Conservation (phyloP, 1,140 invertebrate species). For the Limonius californicus region DNA sequence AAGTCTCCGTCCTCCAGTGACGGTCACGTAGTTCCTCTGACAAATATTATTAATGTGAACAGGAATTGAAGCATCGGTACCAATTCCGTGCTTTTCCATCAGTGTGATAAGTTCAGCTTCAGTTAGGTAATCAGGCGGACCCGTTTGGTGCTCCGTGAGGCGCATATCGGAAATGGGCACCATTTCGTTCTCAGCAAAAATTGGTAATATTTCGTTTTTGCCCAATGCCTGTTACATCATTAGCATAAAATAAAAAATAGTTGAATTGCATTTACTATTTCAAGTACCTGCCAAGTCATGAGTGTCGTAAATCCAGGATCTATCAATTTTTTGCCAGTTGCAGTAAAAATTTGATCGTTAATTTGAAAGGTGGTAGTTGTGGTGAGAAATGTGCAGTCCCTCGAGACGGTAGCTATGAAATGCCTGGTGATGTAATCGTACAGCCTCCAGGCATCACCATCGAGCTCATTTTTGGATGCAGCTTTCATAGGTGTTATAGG, state of each 20-base stretch:
- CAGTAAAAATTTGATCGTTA: slow-evolving; percentile 81
- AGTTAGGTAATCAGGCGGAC: slow-evolving; percentile 95
- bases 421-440: slow-evolving; percentile 97
- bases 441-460: slow-evolving; percentile 85
- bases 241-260: background rate
- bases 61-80: slow-evolving; percentile 98
- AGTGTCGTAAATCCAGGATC: slow-evolving; percentile 92
- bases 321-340: slow-evolving; percentile 78
- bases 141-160: slow-evolving; percentile 85
- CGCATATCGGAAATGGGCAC: slow-evolving; percentile 76
- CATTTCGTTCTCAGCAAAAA: slow-evolving; percentile 67
- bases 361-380: slow-evolving; percentile 80
- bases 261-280: background rate
- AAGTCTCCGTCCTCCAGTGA: slow-evolving; percentile 72
- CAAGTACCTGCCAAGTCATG: slow-evolving; percentile 80
- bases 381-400: slow-evolving; percentile 83
- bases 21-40: slow-evolving; percentile 93
- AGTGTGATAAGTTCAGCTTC: slow-evolving; percentile 97
- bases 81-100: slow-evolving; percentile 99
- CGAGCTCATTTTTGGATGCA: slow-evolving; percentile 70
- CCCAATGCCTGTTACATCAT: slow-evolving; percentile 61
- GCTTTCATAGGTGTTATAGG: slow-evolving; percentile 96
- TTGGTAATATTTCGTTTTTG: slow-evolving; percentile 77
- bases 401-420: slow-evolving; percentile 88
- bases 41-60: slow-evolving; percentile 99